These are phyloP conservation scores for Platalea minor DNA, from an alignment of 2,797 vertebrate species.

Conservation along the genomic window DNA sequence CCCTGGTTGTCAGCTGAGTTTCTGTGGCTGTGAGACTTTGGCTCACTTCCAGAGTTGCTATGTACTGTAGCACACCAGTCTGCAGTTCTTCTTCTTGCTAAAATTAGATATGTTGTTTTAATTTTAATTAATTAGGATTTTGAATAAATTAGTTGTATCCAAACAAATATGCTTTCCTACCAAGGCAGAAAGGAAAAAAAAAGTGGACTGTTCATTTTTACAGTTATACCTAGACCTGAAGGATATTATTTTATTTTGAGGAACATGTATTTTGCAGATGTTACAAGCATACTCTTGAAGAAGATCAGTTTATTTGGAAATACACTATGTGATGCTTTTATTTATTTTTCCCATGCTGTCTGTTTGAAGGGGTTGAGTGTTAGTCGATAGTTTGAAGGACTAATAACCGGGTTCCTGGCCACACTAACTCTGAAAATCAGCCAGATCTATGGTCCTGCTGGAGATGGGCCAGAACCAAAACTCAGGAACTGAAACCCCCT, in stretches of 20 bases:
- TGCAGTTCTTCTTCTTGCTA: background rate
- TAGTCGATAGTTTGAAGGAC: background rate
- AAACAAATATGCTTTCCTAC: background rate
- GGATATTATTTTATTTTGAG: background rate
- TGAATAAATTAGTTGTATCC: background rate
- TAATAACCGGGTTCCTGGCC: background rate
- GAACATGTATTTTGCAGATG: background rate
- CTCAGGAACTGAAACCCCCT: background rate
- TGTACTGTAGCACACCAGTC: background rate
- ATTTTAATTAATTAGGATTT: background rate
- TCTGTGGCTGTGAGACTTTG: background rate
- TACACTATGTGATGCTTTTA: background rate
- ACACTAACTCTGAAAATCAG: background rate
- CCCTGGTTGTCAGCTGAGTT: background rate
- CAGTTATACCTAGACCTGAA: background rate
- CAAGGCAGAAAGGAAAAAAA: background rate
- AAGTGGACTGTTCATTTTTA: background rate
- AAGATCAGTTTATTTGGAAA: background rate
- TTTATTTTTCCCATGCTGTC: background rate
- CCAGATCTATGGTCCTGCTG: background rate
- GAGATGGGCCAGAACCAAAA: background rate
- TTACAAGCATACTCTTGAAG: background rate
- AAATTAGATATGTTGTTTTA: background rate
- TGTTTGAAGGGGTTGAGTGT: background rate
- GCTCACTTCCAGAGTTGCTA: background rate